phyloP scores from a whole-genome alignment of 1,140 invertebrate species.

The Nasonia longicornis region DNA sequence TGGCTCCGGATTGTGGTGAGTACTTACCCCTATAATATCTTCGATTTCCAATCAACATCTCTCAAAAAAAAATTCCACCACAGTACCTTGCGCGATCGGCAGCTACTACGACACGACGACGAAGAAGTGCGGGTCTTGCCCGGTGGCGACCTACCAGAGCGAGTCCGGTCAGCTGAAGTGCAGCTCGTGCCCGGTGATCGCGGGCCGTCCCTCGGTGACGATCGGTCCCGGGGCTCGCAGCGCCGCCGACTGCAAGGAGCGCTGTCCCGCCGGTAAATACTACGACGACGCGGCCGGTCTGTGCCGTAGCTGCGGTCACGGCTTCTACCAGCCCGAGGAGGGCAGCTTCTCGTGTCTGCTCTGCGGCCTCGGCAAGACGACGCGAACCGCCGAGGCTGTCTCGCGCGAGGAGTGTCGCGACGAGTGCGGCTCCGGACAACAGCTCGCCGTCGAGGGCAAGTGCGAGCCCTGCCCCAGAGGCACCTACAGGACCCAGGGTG shows the following conservation, averaged over 20 bases:
- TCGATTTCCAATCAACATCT: neutral
- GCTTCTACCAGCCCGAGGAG: constrained; percentile 92
- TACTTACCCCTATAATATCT: constrained; percentile 19
- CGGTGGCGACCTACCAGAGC: constrained; percentile 93
- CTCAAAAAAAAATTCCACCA: constrained; percentile 39
- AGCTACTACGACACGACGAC: constrained; percentile 85
- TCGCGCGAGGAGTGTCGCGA: constrained; percentile 89
- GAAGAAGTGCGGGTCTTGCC: constrained; percentile 85
- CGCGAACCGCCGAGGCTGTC: constrained; percentile 89
- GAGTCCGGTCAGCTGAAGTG: constrained; percentile 91
- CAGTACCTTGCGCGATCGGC: constrained; percentile 94
- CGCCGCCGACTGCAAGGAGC: constrained; percentile 91
- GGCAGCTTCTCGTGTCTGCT: constrained; percentile 91
- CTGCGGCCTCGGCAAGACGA: constrained; percentile 94
- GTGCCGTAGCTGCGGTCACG: constrained; percentile 92
- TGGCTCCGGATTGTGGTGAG: constrained; percentile 90
- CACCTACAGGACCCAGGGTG: constrained; percentile 88
- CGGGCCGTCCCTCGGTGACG: constrained; percentile 88
- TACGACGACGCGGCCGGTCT: constrained; percentile 87
- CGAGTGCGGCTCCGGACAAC: constrained; percentile 91
- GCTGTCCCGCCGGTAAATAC: constrained; percentile 91
- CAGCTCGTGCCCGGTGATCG: constrained; percentile 87
- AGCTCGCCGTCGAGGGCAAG: constrained; percentile 87
- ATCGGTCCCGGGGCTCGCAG: constrained; percentile 86
- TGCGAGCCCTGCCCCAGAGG: constrained; percentile 94